Percentiles rank a stretch among this genome's conserved stretches.
These are phyloP conservation scores for Pseudolycoriella hygida DNA, from an alignment of 2,888 invertebrate species.

Conservation along the genomic window DNA sequence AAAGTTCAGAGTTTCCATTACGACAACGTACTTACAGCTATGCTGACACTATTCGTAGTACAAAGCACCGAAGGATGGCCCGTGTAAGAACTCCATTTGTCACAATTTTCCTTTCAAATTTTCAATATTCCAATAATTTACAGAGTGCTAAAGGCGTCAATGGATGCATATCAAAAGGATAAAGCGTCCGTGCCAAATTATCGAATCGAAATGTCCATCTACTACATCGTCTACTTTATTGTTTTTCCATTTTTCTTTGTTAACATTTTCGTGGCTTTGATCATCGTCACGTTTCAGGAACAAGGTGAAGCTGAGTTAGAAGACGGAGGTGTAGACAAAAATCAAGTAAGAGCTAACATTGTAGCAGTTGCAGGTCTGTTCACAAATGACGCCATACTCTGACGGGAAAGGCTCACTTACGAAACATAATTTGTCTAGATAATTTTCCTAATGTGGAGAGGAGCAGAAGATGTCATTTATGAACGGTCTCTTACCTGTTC, in stretches of 20 bases:
- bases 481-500: no score
- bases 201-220: constrained; percentile 99
- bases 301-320: constrained; percentile 99
- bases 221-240: constrained; percentile 99
- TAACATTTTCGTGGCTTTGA: constrained; percentile 99
- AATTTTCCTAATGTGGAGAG: constrained; percentile 29
- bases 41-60: constrained; percentile 97
- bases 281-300: constrained; percentile 99
- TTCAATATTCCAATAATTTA: constrained; percentile 12
- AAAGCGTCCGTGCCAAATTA: constrained; percentile 94
- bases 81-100: constrained; percentile 44
- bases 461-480: no score
- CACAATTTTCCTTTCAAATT: no score
- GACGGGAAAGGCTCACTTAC: constrained; percentile 9
- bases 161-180: constrained; percentile 97
- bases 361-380: not conserved
- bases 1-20: constrained; percentile 88
- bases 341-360: constrained; percentile 56
- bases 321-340: constrained; percentile 99
- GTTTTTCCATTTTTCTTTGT: constrained; percentile 99
- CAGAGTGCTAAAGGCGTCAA: constrained; percentile 96
- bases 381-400: no score
- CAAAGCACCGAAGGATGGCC: constrained; percentile 99
- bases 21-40: constrained; percentile 94
- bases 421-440: constrained; percentile 8